These are phyloP conservation scores for Cryptocephalus moraei DNA, from an alignment of 2,888 invertebrate genomes.

Conservation along the genomic window DNA sequence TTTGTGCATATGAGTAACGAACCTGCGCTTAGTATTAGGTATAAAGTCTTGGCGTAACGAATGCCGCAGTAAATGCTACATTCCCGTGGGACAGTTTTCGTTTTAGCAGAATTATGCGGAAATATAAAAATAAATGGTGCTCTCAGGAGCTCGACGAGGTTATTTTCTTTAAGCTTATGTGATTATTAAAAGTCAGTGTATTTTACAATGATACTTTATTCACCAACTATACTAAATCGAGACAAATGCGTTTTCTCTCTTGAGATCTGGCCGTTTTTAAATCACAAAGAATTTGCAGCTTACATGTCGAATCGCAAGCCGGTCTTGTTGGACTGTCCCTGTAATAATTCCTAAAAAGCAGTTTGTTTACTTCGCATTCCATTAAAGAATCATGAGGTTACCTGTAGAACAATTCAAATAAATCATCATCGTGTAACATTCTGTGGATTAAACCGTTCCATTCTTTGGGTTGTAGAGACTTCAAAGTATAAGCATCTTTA, in stretches of 20 bases:
- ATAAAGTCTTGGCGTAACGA: too few species aligned
- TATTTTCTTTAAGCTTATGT: too few species aligned
- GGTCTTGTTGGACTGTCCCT: constrained; percentile 77
- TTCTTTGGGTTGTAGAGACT: constrained; percentile 71
- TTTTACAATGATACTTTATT: background rate
- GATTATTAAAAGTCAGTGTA: too few species aligned
- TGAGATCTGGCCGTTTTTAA: constrained; percentile 77
- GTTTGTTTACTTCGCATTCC: too few species aligned
- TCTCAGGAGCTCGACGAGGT: too few species aligned
- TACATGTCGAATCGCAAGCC: constrained; percentile 69
- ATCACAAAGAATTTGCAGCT: constrained; percentile 75
- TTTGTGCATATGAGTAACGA: too few species aligned
- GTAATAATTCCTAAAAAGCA: constrained; percentile 64
- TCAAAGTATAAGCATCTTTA: constrained; percentile 71
- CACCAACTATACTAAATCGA: constrained; percentile 51
- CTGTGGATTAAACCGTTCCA: constrained; percentile 83
- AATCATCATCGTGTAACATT: constrained; percentile 70
- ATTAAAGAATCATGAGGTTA: constrained; percentile 27
- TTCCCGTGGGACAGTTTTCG: too few species aligned
- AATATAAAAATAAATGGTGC: too few species aligned
- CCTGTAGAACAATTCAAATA: constrained; percentile 84
- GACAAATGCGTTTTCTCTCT: constrained; percentile 69
- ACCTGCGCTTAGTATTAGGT: too few species aligned
- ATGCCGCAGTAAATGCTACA: too few species aligned
- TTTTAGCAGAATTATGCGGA: too few species aligned